phyloP scores from a whole-genome alignment of 2,113 vertebrate species.

The Leptosomus discolor region DNA sequence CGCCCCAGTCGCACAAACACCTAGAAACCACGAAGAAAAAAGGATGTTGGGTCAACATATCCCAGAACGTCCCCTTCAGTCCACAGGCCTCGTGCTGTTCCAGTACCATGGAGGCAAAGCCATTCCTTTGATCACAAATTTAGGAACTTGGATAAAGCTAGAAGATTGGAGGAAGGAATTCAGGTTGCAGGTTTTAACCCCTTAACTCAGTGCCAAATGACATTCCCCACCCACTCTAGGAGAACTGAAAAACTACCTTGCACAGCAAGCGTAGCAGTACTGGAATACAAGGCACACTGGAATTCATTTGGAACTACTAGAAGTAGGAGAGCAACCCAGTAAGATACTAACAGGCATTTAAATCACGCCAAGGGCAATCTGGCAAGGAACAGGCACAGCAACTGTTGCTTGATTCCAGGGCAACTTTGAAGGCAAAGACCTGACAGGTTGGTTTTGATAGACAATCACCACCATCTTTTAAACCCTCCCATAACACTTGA shows the following conservation, averaged over 20 bases:
- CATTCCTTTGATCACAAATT: neutral
- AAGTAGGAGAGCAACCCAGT: neutral
- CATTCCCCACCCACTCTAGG: neutral
- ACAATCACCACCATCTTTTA: neutral
- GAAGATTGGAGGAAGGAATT: neutral
- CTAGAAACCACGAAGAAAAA: slow-evolving; percentile 49
- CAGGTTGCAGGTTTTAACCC: neutral
- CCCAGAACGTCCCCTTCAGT: rapidly evolving
- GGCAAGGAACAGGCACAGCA: neutral
- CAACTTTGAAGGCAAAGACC: neutral
- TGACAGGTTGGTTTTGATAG: neutral
- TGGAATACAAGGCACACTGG: neutral
- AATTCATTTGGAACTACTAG: neutral
- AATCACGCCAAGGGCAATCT: neutral
- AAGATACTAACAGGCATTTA: neutral
- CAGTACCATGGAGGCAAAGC: neutral
- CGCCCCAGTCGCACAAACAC: slow-evolving; percentile 87
- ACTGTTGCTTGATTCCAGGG: neutral
- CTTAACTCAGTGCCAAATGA: neutral
- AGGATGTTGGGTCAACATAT: rapidly evolving
- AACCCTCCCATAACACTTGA: neutral
- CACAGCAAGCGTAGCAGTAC: neutral
- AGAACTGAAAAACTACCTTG: neutral
- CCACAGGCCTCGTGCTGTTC: neutral
- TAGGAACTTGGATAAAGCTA: neutral